Evolutionary conservation across 2,888 invertebrate genomes (phyloP).

Genomic region (Nemurella pictetii): DNA sequence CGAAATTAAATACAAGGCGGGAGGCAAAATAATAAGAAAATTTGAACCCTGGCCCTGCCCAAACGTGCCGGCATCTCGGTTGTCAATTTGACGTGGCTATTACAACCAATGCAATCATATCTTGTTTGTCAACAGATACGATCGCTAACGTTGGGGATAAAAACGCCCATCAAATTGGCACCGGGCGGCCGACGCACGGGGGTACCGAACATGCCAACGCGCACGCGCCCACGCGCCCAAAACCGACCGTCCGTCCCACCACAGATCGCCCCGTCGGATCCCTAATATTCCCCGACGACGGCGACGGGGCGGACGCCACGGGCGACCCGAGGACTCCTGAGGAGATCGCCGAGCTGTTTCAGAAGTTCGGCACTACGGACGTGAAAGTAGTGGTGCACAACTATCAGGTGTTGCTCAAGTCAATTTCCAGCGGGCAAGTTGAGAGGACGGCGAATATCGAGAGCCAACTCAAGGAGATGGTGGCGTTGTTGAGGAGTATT

Average conservation of each 20-base stretch:
- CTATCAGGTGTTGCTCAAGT: background rate
- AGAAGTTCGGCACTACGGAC: background rate
- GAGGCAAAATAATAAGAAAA: no score
- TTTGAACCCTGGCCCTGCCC: no score
- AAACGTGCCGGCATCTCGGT: no score
- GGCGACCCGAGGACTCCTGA: background rate
- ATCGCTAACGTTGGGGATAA: background rate
- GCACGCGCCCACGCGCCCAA: background rate
- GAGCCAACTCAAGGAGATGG: no score
- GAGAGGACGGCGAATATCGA: background rate
- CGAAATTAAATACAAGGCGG: no score
- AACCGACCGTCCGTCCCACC: background rate
- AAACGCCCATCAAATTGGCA: background rate
- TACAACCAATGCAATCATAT: background rate
- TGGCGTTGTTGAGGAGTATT: background rate
- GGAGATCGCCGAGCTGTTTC: background rate
- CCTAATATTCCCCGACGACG: background rate
- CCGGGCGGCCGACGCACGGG: background rate
- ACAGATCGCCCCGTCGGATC: background rate
- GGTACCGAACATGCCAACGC: background rate
- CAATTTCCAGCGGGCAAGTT: background rate
- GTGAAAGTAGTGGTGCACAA: background rate
- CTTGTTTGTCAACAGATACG: background rate
- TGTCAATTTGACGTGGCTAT: background rate
- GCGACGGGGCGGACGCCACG: background rate